A percentile compares a stretch with the other conserved stretches of the same genome.
Evolutionary conservation across 2,888 invertebrate genomes (phyloP).

Genomic region (Conomelus anceps): DNA sequence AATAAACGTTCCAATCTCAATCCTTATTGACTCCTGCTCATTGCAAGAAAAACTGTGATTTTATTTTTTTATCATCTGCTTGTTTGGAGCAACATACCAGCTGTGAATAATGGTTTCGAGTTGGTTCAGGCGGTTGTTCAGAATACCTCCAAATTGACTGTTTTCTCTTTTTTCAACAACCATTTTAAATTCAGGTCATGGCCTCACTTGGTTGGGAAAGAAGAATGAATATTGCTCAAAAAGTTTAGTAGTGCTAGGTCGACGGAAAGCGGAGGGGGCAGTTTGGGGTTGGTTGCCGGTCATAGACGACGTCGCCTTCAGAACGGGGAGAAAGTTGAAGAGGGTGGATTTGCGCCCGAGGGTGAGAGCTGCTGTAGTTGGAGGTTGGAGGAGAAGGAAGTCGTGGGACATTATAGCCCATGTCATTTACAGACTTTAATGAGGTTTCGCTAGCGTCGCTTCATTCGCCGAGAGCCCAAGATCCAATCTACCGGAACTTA

Average conservation of each 20-base stretch:
- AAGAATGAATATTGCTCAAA: neutral
- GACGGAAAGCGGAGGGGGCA: no score
- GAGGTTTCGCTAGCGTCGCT: slow-evolving; percentile 5
- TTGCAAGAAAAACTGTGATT: no score
- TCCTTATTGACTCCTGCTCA: no score
- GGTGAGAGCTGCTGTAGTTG: no score
- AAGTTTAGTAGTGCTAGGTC: neutral
- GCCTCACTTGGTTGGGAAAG: neutral
- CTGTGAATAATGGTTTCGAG: neutral
- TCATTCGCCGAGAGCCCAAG: neutral
- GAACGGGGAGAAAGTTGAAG: neutral
- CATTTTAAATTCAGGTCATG: neutral
- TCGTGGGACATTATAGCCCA: slow-evolving; percentile 8
- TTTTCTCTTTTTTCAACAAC: neutral
- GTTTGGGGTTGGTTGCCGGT: neutral
- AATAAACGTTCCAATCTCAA: no score
- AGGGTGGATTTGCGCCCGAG: neutral
- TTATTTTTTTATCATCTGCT: neutral
- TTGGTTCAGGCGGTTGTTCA: neutral
- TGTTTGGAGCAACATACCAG: neutral
- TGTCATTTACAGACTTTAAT: slow-evolving; percentile 13
- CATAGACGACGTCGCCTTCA: neutral
- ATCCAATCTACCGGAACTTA: neutral
- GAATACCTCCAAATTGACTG: neutral
- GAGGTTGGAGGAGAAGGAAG: neutral